Conservation (phyloP, 2,888 invertebrate species). For the Cheilosia variabilis region DNA sequence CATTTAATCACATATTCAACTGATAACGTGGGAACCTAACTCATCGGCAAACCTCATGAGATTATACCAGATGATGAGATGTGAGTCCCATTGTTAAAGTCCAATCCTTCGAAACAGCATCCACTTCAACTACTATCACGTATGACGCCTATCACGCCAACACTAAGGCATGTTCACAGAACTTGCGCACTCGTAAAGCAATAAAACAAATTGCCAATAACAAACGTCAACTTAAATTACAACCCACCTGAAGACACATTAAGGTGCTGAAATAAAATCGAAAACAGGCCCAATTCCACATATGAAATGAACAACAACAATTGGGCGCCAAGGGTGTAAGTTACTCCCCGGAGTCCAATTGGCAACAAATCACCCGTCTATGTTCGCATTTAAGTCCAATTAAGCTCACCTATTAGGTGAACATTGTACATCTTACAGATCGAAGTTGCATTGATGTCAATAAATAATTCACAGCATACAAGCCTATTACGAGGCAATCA, state of each 20-base stretch:
- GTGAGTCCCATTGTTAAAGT: no score
- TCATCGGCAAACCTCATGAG: no score
- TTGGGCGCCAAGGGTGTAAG: background rate
- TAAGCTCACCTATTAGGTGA: slow-evolving; percentile 66
- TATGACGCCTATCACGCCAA: background rate
- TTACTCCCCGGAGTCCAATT: slow-evolving; percentile 35
- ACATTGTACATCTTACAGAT: slow-evolving; percentile 17
- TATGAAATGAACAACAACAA: background rate
- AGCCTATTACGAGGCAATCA: slow-evolving; percentile 75
- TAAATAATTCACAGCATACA: slow-evolving; percentile 70
- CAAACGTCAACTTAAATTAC: slow-evolving; percentile 1
- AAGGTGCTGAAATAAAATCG: background rate
- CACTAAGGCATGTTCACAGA: background rate
- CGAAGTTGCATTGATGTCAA: slow-evolving; percentile 24
- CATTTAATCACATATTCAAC: no score
- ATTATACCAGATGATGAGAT: no score
- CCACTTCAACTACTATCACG: background rate
- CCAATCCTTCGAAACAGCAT: no score
- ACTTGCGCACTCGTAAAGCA: background rate
- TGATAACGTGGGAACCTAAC: no score
- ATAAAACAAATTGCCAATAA: slow-evolving; percentile 8
- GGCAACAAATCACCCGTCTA: slow-evolving; percentile 53
- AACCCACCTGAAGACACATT: background rate
- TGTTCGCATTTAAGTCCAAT: slow-evolving; percentile 48
- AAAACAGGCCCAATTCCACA: background rate